Base-by-base conservation (phyloP, 2,888 invertebrate species). In the Tetropium fuscum region DNA sequence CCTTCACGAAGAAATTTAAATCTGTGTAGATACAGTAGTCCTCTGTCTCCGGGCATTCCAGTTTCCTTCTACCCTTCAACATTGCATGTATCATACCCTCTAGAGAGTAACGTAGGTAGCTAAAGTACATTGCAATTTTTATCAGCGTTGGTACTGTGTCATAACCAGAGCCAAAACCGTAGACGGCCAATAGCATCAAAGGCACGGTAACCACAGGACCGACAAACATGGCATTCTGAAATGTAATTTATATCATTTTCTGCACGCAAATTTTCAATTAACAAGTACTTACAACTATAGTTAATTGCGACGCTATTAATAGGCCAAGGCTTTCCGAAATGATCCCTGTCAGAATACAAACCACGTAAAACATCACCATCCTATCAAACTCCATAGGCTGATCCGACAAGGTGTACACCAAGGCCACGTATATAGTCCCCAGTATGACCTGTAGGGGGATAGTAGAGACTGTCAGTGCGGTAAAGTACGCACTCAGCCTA, bases 201-300 rank as follows among this genome's bases (percentile, higher is more conserved):
- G 97, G 97, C 3, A 96, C 96, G 49, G 91, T 87, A 57, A 92
- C 77, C 0, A 93, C 92, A 10, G 97, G 96, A 0, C 96, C 97
- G 70, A 95, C 84, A 80, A 97, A 97, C 81, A 95, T 93, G 19
- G 91, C 89, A 75, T 94, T 94, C 94, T 94, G 82, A 20, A 25
- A 30, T 4, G 8, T 2, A 18, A 32, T 44, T 16, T 13, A 10
- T 3, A 22, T 41, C 10, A 11, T 1, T 3, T 1, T 41, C 20
- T 20, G 2, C 27, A 2, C 7, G 7, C 6, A 27, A 2, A n/a
- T n/a, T 27, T 3, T 27, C 2, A 7, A 27, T 4, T n/a, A n/a
- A 27, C n/a, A 27, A 13, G 64, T 73, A 87, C 90, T 84, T 82
- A 93, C 94, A 77, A 92, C 90, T 67, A 93, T 87, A 78, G 85